Evolutionary conservation across 2,797 vertebrate genomes (phyloP), one percentile per base, ranked within the genome.

Genomic region (Calcarius lapponicus): DNA sequence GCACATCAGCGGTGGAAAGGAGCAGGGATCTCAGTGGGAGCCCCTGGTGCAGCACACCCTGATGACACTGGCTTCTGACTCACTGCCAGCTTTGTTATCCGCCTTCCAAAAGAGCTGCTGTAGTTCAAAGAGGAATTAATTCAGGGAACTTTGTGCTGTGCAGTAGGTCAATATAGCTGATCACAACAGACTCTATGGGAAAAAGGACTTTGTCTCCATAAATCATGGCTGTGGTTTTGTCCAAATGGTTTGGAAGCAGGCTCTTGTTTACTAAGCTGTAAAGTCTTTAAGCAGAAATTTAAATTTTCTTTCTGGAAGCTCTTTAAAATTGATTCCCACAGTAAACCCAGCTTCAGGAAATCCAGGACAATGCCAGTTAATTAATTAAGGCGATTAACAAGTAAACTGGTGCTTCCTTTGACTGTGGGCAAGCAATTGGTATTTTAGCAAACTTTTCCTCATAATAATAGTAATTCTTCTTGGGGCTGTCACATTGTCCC

Each of bases 371-470:
- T 97, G 65, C 74, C 71, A 90, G 91, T 95, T 97, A 90, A 94
- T 97, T 97, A 97, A 95, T 96, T 94, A 97, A 96, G 80, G 91
- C 45, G 79, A 95, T 96, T 94, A 96, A 79, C 69, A 64, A 96
- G 86, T 93, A 95, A 94, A 95, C 83, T 40, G 24, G 82, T 94
- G 29, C 80, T 95, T 89, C 64, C 65, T 95, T 96, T 86, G 88
- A 64, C 82, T 76, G 87, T 89, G 76, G 95, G 92, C 31, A 45
- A 91, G 60, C 45, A 94, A 85, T 92, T 93, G 93, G 54, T 93
- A 91, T 95, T 91, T 93, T 71, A 89, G 61, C 76, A 97, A 64
- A 95, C 47, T 75, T 90, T 93, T 76, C 86, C 47, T 78, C 25
- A 29, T 80, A 92, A 91, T 93, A 95, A 94, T 87, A 94, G 65